Evolutionary conservation across 1,140 invertebrate species (phyloP).

Genomic region (Micrasema minimum): DNA sequence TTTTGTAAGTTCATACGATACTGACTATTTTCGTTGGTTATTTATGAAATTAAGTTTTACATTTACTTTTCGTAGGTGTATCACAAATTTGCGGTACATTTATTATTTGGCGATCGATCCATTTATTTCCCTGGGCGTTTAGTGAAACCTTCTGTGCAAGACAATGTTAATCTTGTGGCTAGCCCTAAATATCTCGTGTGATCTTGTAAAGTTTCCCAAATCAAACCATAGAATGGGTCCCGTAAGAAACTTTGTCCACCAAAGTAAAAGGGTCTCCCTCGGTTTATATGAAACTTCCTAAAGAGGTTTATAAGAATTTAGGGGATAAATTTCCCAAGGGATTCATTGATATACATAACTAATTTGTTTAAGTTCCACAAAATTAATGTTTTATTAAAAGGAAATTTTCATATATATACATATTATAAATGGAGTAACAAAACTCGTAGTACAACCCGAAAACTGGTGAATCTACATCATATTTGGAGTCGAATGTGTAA

Average conservation of each 20-base stretch:
- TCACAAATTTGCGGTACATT: background rate
- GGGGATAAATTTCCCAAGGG: conserved; percentile 20
- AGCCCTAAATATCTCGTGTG: conserved; percentile 14
- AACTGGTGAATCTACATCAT: too few relatives aligned
- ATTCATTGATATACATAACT: conserved; percentile 10
- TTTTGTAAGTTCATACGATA: too few relatives aligned
- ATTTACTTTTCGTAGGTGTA: background rate
- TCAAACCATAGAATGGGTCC: conserved; percentile 34
- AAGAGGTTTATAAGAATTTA: conserved; percentile 25
- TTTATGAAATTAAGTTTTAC: background rate
- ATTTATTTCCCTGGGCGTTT: background rate
- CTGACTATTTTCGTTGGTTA: too few relatives aligned
- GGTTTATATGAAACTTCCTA: conserved; percentile 12
- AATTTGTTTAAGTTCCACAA: conserved; percentile 6
- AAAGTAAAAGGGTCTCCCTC: conserved; percentile 10
- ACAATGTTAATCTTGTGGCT: conserved; percentile 14
- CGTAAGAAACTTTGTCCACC: conserved; percentile 32
- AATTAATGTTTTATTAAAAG: too few relatives aligned
- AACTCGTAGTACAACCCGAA: too few relatives aligned
- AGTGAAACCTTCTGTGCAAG: background rate
- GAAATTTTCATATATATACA: too few relatives aligned
- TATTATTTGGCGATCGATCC: background rate
- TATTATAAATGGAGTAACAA: too few relatives aligned
- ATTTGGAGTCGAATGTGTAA: too few relatives aligned
- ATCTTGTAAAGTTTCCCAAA: conserved; percentile 32